Percentiles rank a stretch among this genome's conserved stretches.
phyloP scores from a whole-genome alignment of 2,888 invertebrate species.

The Caenorhabditis imperialis region DNA sequence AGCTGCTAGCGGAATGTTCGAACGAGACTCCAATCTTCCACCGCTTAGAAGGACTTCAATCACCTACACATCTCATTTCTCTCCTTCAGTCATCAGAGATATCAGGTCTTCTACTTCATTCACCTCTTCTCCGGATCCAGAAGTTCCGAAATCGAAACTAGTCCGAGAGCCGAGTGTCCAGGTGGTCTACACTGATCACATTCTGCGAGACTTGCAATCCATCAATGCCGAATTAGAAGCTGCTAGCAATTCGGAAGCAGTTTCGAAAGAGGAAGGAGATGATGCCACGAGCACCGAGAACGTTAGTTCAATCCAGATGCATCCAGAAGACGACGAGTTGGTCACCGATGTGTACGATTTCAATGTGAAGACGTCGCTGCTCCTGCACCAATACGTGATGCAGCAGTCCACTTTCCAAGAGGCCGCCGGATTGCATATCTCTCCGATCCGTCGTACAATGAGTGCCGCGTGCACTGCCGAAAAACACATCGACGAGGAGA shows the following conservation, averaged over 20 bases:
- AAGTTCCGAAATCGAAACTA: constrained; percentile 16
- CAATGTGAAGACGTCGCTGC: constrained; percentile 21
- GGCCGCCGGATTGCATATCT: constrained; percentile 26
- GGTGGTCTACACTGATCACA: constrained; percentile 57
- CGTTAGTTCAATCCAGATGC: constrained; percentile 12
- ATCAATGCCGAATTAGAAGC: constrained; percentile 31
- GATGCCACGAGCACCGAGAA: constrained; percentile 10
- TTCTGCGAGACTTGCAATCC: constrained; percentile 50
- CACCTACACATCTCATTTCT: constrained; percentile 49
- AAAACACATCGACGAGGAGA: constrained; percentile 26
- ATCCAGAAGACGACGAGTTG: constrained; percentile 40
- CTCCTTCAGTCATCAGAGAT: constrained; percentile 30
- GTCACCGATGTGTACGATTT: constrained; percentile 24
- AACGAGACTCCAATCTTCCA: constrained; percentile 28
- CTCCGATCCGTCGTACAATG: constrained; percentile 56
- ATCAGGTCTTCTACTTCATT: constrained; percentile 45
- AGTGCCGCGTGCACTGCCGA: constrained; percentile 41
- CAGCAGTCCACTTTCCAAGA: constrained; percentile 45
- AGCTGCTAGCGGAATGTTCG: constrained; percentile 29
- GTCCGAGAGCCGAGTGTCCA: constrained; percentile 45
- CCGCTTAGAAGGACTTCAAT: constrained; percentile 47
- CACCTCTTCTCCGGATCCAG: constrained; percentile 21
- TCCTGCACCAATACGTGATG: constrained; percentile 34
- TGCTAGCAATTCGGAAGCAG: background rate
- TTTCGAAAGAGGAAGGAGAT: background rate